A percentile compares a stretch with the other conserved stretches of the same genome.
Conservation (phyloP, 1,140 invertebrate genomes). For the Radopholus similis region DNA sequence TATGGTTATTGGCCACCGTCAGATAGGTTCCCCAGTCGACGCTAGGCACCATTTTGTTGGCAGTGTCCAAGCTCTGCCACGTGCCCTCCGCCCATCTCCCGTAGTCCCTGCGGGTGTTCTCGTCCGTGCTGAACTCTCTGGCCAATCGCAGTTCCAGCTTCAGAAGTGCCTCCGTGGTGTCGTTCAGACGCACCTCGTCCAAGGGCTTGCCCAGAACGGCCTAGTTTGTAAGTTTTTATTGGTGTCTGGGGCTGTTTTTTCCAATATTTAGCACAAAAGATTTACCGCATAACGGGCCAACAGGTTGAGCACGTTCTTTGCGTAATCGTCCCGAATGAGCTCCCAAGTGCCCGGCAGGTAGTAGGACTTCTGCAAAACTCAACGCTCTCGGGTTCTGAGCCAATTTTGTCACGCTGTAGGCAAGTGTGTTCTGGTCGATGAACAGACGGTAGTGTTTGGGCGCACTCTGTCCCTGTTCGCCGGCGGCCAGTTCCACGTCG, state of each 20-base stretch:
- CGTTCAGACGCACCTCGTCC: conserved; percentile 9
- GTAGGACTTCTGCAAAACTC: neutral
- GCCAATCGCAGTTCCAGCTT: conserved; percentile 42
- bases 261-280: no score
- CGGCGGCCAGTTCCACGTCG: neutral
- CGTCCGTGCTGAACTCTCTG: conserved; percentile 37
- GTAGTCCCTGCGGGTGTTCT: conserved; percentile 34
- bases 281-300: neutral
- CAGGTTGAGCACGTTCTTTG: neutral
- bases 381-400: neutral
- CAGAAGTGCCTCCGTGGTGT: conserved; percentile 35
- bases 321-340: neutral
- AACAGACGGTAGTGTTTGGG: conserved; percentile 1
- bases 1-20: neutral
- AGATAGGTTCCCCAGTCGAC: neutral
- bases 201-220: conserved; percentile 1
- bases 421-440: conserved; percentile 8
- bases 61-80: neutral
- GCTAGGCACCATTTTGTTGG: neutral
- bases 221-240: no score
- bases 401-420: neutral
- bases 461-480: neutral
- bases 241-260: no score
- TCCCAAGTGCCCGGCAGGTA: conserved; percentile 15
- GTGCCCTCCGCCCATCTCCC: conserved; percentile 14